Percentiles rank a stretch among this genome's conserved stretches.
phyloP scores from a whole-genome alignment of 2,888 invertebrate species.

The Meganola albula region DNA sequence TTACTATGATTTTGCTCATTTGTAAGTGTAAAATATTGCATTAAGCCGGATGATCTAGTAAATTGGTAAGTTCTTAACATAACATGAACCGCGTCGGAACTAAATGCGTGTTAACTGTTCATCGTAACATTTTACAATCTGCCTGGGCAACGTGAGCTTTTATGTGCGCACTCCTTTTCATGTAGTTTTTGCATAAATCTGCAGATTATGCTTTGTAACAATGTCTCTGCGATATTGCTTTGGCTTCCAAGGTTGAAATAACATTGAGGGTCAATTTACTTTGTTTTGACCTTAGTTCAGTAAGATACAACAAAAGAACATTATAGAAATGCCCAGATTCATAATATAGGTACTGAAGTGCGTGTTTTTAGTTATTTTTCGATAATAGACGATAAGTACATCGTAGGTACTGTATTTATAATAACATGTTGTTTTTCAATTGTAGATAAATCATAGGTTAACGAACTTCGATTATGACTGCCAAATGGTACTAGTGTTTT shows the following conservation, averaged over 20 bases:
- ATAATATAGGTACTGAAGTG: too few relatives aligned
- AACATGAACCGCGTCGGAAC: constrained; percentile 6
- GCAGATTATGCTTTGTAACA: constrained; percentile 7
- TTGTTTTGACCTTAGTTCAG: constrained; percentile 51
- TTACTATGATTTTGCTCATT: constrained; percentile 51
- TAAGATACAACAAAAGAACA: constrained; percentile 49
- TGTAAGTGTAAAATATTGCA: constrained; percentile 39
- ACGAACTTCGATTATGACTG: constrained; percentile 30
- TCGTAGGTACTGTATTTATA: too few relatives aligned
- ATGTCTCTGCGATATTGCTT: constrained; percentile 8
- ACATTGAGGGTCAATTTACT: constrained; percentile 30
- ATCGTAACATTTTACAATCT: constrained; percentile 30
- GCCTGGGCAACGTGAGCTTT: constrained; percentile 61
- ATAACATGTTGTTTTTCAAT: too few relatives aligned
- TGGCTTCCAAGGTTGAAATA: constrained; percentile 14
- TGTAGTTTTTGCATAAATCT: constrained; percentile 11
- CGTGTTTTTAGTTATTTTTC: constrained; percentile 31
- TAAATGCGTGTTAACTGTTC: too few relatives aligned
- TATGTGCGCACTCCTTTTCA: constrained; percentile 25
- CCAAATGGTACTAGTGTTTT: constrained; percentile 31
- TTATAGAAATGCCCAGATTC: too few relatives aligned
- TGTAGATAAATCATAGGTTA: constrained; percentile 30
- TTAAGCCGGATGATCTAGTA: constrained; percentile 37
- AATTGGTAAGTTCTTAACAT: constrained; percentile 46
- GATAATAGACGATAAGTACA: too few relatives aligned